These are phyloP conservation scores for Neodon shergylaensis DNA, from an alignment of 2,113 vertebrate genomes.

Conservation along the genomic window DNA sequence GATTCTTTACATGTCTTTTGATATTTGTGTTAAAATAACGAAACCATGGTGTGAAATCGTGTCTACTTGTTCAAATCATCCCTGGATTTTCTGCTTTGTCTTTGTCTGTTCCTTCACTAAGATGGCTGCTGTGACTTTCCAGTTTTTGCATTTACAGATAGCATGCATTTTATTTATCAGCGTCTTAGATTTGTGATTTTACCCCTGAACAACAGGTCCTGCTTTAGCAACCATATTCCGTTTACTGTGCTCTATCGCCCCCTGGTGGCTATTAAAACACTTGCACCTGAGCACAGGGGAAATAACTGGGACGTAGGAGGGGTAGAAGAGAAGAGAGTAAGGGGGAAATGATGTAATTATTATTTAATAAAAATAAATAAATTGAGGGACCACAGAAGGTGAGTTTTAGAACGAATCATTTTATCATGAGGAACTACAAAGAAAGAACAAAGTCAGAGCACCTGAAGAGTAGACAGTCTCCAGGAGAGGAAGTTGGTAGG, in stretches of 20 bases:
- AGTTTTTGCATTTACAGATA: background rate
- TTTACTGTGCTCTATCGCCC: background rate
- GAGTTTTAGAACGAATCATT: background rate
- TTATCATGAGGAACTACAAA: background rate
- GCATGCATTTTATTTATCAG: background rate
- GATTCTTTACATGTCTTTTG: background rate
- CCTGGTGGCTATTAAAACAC: background rate
- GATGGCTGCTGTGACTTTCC: background rate
- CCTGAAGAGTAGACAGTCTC: background rate
- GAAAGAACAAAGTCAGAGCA: background rate
- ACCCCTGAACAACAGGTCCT: background rate
- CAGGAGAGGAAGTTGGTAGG: background rate
- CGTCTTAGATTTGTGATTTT: background rate
- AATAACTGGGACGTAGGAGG: background rate
- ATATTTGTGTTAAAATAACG: background rate
- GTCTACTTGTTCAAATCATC: background rate
- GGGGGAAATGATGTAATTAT: background rate
- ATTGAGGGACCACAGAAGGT: background rate
- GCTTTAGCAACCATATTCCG: background rate
- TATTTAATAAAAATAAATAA: background rate
- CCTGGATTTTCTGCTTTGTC: background rate
- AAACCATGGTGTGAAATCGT: background rate
- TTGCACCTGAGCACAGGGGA: background rate
- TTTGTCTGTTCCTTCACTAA: background rate
- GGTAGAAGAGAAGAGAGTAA: background rate